These are phyloP conservation scores for Tylochromis polylepis DNA, from an alignment of 2,113 vertebrate species.

Conservation along the genomic window DNA sequence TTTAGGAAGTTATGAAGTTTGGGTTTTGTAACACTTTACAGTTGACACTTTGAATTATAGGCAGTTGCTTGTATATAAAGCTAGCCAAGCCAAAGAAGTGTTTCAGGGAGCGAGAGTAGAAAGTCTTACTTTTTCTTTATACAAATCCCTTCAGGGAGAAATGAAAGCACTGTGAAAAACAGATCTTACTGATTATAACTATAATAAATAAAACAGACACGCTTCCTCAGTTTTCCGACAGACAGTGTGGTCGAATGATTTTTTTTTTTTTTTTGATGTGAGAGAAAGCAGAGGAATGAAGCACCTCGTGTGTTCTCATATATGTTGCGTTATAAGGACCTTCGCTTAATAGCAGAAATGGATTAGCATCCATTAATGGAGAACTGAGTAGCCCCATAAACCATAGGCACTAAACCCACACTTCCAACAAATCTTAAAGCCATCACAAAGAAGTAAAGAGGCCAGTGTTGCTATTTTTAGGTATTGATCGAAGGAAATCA, in stretches of 20 bases:
- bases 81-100: constrained; percentile 3
- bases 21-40: neutral
- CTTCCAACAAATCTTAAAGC: constrained; percentile 14
- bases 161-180: constrained; percentile 16
- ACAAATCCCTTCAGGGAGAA: constrained; percentile 26
- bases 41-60: constrained; percentile 25
- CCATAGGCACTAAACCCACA: neutral
- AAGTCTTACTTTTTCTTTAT: constrained; percentile 8
- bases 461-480: constrained; percentile 57
- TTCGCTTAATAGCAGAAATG: neutral
- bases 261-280: neutral
- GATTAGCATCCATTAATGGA: constrained; percentile 50
- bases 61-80: constrained; percentile 9
- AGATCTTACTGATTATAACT: constrained; percentile 27
- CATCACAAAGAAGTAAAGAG: constrained; percentile 47
- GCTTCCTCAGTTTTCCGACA: neutral
- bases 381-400: neutral
- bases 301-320: neutral
- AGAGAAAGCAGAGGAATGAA: neutral
- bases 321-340: neutral
- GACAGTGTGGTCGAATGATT: neutral
- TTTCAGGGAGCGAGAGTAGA: constrained; percentile 10
- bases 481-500: constrained; percentile 41
- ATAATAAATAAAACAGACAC: constrained; percentile 23
- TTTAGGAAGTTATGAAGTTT: constrained; percentile 1